Conservation (phyloP, 2,113 vertebrate species). For the Thinocorus orbignyianus region DNA sequence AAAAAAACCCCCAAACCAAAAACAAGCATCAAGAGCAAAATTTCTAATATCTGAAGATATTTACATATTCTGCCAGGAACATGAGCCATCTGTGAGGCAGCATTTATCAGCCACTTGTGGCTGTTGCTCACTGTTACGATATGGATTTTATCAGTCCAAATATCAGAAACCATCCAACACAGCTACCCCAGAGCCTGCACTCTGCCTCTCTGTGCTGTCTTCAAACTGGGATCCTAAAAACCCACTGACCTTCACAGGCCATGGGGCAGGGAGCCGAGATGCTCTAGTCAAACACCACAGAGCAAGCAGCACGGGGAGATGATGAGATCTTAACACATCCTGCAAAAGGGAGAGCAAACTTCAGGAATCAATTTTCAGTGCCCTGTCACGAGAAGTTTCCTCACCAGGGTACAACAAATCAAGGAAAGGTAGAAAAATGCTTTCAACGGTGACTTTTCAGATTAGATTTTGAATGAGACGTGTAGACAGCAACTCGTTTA, state of each 20-base stretch:
- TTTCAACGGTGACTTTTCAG: neutral
- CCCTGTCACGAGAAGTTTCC: neutral
- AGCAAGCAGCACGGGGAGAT: neutral
- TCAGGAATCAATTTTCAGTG: neutral
- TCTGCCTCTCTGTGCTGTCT: neutral
- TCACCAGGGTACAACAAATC: neutral
- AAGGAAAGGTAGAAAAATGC: neutral
- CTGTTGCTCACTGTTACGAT: neutral
- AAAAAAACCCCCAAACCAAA: too few species aligned
- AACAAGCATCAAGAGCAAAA: neutral
- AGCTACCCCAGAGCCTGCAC: neutral
- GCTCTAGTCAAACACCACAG: neutral
- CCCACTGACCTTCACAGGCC: neutral
- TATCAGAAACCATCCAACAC: neutral
- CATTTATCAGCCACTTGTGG: neutral
- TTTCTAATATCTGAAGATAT: neutral
- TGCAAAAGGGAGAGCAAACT: neutral
- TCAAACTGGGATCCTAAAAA: neutral
- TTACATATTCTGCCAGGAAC: neutral
- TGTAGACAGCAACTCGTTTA: neutral
- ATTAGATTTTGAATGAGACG: neutral
- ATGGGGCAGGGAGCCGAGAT: neutral
- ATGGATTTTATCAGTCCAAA: neutral
- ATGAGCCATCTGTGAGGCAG: neutral
- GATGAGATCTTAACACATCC: neutral